These are phyloP conservation scores for Meghimatium bilineatum DNA, from an alignment of 2,888 invertebrate genomes.

Conservation along the genomic window DNA sequence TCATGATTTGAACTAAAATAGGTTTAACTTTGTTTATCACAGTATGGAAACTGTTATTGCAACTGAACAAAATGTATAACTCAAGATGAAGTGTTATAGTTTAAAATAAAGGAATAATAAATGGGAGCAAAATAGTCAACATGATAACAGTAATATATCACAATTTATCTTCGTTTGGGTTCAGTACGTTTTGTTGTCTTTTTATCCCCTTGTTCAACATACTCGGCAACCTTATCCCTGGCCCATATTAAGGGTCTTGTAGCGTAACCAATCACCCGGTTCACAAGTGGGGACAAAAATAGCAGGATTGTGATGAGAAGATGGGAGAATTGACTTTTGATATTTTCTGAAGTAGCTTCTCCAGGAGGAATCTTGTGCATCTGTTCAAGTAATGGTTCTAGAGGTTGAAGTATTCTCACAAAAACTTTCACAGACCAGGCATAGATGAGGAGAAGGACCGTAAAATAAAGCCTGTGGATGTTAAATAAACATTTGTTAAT, in stretches of 20 bases:
- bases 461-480: slow-evolving; percentile 25
- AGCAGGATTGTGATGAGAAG: slow-evolving; percentile 28
- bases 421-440: slow-evolving; percentile 27
- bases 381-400: slow-evolving; percentile 31
- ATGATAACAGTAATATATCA: background rate
- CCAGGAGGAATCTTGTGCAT: slow-evolving; percentile 32
- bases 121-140: background rate
- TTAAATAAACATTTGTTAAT: too few relatives aligned
- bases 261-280: background rate
- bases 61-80: too few relatives aligned
- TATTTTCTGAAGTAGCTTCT: slow-evolving; percentile 41
- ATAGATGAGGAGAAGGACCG: slow-evolving; percentile 16
- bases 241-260: slow-evolving; percentile 23
- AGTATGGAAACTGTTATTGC: too few relatives aligned
- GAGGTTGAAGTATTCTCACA: slow-evolving; percentile 10
- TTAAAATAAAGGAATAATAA: background rate
- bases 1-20: too few relatives aligned
- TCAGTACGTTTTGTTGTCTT: background rate
- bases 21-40: too few relatives aligned
- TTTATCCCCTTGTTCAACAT: slow-evolving; percentile 23
- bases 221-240: slow-evolving; percentile 26
- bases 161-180: slow-evolving; percentile 1
- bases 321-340: slow-evolving; percentile 24
- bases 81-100: background rate
- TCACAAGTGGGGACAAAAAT: slow-evolving; percentile 18